These are phyloP conservation scores for Scolanthus callimorphus DNA, from an alignment of 92 coral and sea anemone genomes.

Conservation along the genomic window DNA sequence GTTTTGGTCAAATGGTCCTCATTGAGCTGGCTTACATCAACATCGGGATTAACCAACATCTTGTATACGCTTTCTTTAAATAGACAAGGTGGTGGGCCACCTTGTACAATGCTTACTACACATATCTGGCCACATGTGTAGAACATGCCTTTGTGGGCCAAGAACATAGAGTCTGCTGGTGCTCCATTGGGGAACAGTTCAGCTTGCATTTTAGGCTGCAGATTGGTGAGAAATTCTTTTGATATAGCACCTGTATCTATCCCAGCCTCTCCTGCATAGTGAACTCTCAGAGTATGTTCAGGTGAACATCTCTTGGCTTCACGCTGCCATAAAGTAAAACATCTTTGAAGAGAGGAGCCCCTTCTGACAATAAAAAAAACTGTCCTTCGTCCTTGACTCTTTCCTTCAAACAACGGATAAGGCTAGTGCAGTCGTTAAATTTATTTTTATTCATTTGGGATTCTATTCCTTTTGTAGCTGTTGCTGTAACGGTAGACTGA, in stretches of 20 bases:
- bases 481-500: no score
- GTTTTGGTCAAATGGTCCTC: constrained; percentile 16
- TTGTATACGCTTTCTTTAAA: constrained; percentile 44
- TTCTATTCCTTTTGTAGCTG: no score
- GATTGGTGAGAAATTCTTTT: constrained; percentile 38
- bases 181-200: constrained; percentile 43
- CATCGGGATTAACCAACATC: constrained; percentile 33
- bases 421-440: constrained; percentile 2
- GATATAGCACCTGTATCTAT: constrained; percentile 62
- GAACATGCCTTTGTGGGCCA: constrained; percentile 42
- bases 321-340: constrained; percentile 48
- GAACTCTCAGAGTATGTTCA: constrained; percentile 36
- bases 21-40: constrained; percentile 26
- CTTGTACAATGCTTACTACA: constrained; percentile 44
- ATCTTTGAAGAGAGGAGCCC: constrained; percentile 40
- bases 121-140: constrained; percentile 43
- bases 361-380: constrained; percentile 53
- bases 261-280: constrained; percentile 60
- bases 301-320: constrained; percentile 41
- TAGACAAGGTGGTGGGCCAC: constrained; percentile 49
- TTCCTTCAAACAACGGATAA: constrained; percentile 6
- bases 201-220: constrained; percentile 25
- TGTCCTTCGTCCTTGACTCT: constrained; percentile 1
- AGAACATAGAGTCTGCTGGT: constrained; percentile 44
- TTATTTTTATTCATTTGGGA: no score